Conservation (phyloP, 1,140 invertebrate species). For the Lerema accius region DNA sequence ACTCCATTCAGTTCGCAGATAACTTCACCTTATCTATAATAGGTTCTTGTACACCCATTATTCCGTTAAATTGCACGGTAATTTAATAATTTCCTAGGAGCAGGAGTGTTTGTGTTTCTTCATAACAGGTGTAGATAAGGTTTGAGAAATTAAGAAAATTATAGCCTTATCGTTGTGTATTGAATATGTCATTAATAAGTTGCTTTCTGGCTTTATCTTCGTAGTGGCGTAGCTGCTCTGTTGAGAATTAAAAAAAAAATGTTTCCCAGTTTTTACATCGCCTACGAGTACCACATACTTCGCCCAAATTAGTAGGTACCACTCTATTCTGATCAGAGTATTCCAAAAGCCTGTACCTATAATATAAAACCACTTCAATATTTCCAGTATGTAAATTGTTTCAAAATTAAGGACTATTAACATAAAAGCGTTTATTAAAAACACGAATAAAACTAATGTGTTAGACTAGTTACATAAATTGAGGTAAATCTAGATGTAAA, state of each 20-base stretch:
- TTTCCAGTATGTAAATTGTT: neutral
- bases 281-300: no score
- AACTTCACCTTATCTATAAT: slow-evolving; percentile 29
- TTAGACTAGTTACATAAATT: slow-evolving; percentile 30
- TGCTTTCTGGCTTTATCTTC: no score
- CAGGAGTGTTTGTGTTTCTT: neutral
- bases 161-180: no score
- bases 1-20: slow-evolving; percentile 12
- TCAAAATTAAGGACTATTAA: neutral
- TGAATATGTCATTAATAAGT: no score
- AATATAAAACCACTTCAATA: neutral
- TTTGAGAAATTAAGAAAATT: neutral
- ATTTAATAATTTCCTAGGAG: slow-evolving; percentile 11
- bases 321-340: no score
- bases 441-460: slow-evolving; percentile 22
- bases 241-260: no score
- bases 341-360: neutral
- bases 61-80: slow-evolving; percentile 24
- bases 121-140: neutral
- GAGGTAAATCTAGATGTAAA: neutral
- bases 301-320: no score
- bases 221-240: no score
- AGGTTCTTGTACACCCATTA: slow-evolving; percentile 10
- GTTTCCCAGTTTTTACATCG: no score
- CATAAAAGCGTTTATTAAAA: neutral